phyloP scores from a whole-genome alignment of 2,888 invertebrate species.

The Pycnomerus fuliginosus region DNA sequence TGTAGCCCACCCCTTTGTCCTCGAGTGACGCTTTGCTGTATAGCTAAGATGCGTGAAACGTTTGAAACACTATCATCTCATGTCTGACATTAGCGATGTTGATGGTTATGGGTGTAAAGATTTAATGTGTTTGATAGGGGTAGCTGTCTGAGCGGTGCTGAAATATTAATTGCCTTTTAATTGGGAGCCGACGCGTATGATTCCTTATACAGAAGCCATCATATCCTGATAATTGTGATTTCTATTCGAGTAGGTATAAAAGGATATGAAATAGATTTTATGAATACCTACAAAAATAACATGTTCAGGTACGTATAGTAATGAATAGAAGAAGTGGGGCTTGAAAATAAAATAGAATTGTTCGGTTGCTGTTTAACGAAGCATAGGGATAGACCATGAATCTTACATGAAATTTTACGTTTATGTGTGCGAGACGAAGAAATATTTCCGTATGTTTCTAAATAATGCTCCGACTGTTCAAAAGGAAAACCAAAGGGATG shows the following conservation, averaged over 20 bases:
- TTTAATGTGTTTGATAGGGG: conserved; percentile 8
- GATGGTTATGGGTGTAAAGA: conserved; percentile 8
- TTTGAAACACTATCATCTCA: conserved; percentile 10
- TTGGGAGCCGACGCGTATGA: no score
- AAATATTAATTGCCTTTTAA: conserved; percentile 10
- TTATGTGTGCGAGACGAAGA: conserved; percentile 15
- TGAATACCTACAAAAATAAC: no score
- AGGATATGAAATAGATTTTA: no score
- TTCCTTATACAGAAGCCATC: no score
- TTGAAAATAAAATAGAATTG: conserved; percentile 12
- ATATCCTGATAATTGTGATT: no score
- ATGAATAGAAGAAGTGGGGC: no score
- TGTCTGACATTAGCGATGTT: conserved; percentile 7
- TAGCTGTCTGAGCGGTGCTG: conserved; percentile 1
- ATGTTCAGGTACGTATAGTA: no score
- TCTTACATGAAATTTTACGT: conserved; percentile 15
- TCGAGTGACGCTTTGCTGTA: conserved; percentile 6
- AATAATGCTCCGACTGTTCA: conserved; percentile 22
- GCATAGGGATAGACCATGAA: conserved; percentile 13
- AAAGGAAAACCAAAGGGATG: conserved; percentile 26
- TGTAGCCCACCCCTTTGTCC: conserved; percentile 14
- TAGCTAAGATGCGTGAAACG: conserved; percentile 2
- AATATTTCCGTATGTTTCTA: conserved; percentile 22
- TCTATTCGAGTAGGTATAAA: no score
- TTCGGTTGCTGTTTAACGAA: conserved; percentile 18